Conservation (phyloP, 2,888 invertebrate species). For the Siphlonurus alternatus region DNA sequence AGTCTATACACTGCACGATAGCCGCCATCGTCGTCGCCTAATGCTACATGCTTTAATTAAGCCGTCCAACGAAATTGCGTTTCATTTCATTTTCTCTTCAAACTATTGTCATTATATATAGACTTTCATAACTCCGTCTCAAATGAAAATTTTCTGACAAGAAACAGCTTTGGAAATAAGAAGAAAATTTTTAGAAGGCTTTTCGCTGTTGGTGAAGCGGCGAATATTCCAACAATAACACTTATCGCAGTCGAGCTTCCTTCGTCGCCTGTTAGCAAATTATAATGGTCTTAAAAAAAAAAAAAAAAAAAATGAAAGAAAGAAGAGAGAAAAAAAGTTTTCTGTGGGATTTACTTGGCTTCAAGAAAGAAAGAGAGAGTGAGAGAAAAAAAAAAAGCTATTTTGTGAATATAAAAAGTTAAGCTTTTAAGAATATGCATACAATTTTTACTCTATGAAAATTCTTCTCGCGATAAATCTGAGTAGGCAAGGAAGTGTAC, state of each 20-base stretch:
- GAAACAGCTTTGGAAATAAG: too few relatives aligned
- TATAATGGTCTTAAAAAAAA: background rate
- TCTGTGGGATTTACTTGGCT: background rate
- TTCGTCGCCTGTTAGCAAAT: background rate
- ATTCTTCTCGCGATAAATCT: background rate
- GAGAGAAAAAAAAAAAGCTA: background rate
- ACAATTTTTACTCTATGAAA: background rate
- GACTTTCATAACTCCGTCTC: background rate
- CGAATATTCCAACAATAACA: background rate
- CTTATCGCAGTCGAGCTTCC: background rate
- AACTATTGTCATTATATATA: background rate
- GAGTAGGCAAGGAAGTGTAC: background rate
- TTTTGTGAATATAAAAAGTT: background rate
- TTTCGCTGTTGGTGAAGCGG: background rate
- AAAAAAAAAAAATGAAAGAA: background rate
- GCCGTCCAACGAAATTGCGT: background rate
- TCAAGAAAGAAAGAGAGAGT: too few relatives aligned
- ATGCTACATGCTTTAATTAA: background rate
- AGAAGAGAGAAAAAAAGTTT: background rate
- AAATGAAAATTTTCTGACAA: background rate
- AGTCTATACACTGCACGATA: background rate
- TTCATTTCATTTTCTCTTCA: background rate
- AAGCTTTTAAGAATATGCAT: background rate
- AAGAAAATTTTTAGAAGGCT: too few relatives aligned
- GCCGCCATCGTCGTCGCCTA: too few relatives aligned